Evolutionary conservation across 2,797 vertebrate genomes (phyloP).

Genomic region (Melanitta fusca): DNA sequence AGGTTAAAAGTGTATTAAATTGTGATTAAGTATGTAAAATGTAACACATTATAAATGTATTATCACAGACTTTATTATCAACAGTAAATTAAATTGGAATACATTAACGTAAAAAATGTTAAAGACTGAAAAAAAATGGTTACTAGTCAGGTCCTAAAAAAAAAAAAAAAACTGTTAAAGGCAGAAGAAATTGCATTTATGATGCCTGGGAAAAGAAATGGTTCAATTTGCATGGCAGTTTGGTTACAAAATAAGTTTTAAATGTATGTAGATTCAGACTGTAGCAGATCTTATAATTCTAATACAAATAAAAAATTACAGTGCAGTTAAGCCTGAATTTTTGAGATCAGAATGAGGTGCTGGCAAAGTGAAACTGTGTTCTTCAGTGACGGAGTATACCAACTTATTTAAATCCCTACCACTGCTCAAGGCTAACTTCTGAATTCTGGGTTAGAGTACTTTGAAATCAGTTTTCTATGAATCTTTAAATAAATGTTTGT

Average conservation of each 20-base stretch:
- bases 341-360: not conserved
- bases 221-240: not conserved
- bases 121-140: constrained; percentile 57
- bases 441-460: not conserved
- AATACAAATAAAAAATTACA: not conserved
- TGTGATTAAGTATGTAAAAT: constrained; percentile 66
- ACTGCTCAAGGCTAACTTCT: not conserved
- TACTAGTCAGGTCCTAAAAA: constrained; percentile 40
- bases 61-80: constrained; percentile 62
- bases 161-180: constrained; percentile 22
- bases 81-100: constrained; percentile 38
- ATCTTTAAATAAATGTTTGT: not conserved
- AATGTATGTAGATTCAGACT: not conserved
- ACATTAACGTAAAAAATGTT: constrained; percentile 68
- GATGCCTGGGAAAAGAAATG: not conserved
- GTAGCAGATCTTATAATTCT: not conserved
- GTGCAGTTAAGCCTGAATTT: not conserved
- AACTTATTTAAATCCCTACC: not conserved
- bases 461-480: not conserved
- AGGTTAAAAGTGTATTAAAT: constrained; percentile 72
- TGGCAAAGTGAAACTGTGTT: not conserved
- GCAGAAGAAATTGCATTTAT: constrained; percentile 10
- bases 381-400: not conserved
- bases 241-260: not conserved
- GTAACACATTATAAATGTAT: constrained; percentile 67